Conservation (phyloP, 2,113 vertebrate genomes). For the Machaerirhynchus nigripectus region DNA sequence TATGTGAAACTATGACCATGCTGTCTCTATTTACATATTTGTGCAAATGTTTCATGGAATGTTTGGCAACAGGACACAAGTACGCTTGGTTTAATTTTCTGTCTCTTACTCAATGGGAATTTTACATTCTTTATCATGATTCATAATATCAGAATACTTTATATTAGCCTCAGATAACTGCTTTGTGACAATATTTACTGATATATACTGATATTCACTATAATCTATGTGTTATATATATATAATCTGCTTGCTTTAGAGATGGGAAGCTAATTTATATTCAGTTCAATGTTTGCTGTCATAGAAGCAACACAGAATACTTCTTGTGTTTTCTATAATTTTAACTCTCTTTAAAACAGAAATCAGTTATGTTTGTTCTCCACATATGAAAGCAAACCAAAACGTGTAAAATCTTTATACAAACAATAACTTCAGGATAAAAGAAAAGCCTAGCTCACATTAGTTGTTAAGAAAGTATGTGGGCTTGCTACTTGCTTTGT, state of each 20-base stretch:
- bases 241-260: neutral
- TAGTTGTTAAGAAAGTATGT: neutral
- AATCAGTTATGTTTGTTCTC: neutral
- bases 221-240: fast-evolving
- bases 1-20: neutral
- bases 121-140: neutral
- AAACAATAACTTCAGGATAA: neutral
- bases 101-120: neutral
- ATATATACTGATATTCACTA: neutral
- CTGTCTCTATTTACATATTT: neutral
- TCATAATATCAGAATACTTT: neutral
- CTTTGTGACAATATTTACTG: neutral
- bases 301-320: neutral
- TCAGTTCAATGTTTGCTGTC: neutral
- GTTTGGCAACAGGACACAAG: neutral
- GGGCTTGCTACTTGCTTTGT: neutral
- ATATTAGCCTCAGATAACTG: neutral
- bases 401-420: neutral
- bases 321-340: neutral
- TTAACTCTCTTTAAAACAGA: neutral
- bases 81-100: neutral
- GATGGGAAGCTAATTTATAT: neutral
- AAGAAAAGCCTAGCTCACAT: neutral
- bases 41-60: neutral
- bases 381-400: neutral